Conservation (phyloP, 2,797 vertebrate species). For the Linurgus olivaceus region DNA sequence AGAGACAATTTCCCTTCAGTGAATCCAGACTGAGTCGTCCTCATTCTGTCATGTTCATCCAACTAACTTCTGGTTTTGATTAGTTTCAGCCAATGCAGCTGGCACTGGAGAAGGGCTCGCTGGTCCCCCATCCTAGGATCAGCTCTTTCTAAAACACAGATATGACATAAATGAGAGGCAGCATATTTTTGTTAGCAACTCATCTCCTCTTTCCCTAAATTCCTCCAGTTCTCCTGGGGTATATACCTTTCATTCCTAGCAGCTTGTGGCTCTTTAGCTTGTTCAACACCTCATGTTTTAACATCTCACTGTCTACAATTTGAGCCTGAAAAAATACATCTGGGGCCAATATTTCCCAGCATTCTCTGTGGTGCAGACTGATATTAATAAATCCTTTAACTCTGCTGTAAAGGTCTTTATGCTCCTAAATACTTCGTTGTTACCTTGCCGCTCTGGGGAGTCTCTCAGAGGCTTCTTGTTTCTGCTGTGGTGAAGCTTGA, state of each 20-base stretch:
- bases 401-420: constrained; percentile 2
- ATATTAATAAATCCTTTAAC: constrained; percentile 19
- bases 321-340: constrained; percentile 46
- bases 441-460: neutral
- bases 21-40: constrained; percentile 15
- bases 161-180: constrained; percentile 18
- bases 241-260: constrained; percentile 34
- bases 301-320: neutral
- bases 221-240: constrained; percentile 24
- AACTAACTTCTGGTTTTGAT: constrained; percentile 56
- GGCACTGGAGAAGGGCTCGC: neutral
- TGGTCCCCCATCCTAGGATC: neutral
- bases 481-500: neutral
- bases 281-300: constrained; percentile 47
- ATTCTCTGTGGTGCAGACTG: constrained; percentile 5
- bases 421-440: neutral
- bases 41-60: constrained; percentile 57
- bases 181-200: neutral
- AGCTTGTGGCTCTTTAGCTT: constrained; percentile 19
- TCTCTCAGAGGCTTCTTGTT: neutral
- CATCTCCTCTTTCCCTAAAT: constrained; percentile 6
- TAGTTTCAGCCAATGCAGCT: constrained; percentile 34
- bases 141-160: constrained; percentile 8
- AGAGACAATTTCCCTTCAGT: constrained; percentile 38
- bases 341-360: constrained; percentile 19